These are phyloP conservation scores for Gasterosteus nipponicus DNA, from an alignment of 2,113 vertebrate species.

Conservation along the genomic window DNA sequence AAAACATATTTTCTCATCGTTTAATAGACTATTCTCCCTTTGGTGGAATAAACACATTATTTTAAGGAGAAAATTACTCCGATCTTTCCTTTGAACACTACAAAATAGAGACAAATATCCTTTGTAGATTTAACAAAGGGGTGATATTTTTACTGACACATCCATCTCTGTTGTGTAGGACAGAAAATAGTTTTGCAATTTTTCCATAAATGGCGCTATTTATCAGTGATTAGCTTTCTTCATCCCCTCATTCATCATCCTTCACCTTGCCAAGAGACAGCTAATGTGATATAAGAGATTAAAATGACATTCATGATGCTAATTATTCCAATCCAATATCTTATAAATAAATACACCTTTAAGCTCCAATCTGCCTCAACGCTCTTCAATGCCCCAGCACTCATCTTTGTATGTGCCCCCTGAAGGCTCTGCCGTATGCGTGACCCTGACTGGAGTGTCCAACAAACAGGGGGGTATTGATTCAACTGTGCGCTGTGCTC, in stretches of 20 bases:
- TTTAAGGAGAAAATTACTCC: constrained; percentile 22
- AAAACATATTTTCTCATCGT: constrained; percentile 6
- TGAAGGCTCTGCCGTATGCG: constrained; percentile 21
- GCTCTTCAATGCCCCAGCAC: constrained; percentile 42
- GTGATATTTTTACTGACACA: constrained; percentile 22
- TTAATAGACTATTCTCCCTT: constrained; percentile 15
- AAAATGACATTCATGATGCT: constrained; percentile 60
- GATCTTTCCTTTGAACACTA: constrained; percentile 30
- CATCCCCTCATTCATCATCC: constrained; percentile 52
- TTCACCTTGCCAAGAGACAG: constrained; percentile 41
- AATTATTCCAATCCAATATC: constrained; percentile 64
- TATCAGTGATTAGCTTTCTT: constrained; percentile 55
- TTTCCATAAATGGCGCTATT: constrained; percentile 60
- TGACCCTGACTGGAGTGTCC: constrained; percentile 62
- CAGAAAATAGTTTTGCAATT: constrained; percentile 49
- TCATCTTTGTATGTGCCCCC: constrained; percentile 53
- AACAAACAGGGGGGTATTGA: constrained; percentile 52
- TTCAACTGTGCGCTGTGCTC: constrained; percentile 42
- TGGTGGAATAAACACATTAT: constrained; percentile 21
- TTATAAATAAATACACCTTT: constrained; percentile 64
- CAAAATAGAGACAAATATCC: constrained; percentile 49
- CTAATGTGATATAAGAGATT: constrained; percentile 68
- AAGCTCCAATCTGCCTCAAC: constrained; percentile 39
- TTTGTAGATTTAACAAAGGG: constrained; percentile 43
- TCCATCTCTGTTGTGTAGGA: constrained; percentile 28